phyloP scores from a whole-genome alignment of 2,797 vertebrate species.

The Passerculus sandwichensis region DNA sequence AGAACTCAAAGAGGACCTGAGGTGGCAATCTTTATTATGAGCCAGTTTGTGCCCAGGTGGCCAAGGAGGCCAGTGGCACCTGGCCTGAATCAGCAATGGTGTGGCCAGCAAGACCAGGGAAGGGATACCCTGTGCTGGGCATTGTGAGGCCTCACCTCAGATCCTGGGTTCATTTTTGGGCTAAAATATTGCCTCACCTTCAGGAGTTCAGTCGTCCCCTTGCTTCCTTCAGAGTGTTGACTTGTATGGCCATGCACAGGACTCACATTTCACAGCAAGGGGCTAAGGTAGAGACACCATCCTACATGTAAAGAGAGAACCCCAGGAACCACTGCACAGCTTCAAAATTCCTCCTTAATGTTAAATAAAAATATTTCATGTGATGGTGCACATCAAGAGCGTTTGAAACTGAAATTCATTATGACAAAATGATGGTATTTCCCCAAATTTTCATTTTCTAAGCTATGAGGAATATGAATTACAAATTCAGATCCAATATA shows the following conservation, averaged over 20 bases:
- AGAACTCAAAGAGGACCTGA: not conserved
- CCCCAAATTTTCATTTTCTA: not conserved
- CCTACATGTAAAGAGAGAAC: not conserved
- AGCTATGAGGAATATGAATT: not conserved
- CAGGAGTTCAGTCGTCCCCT: not conserved
- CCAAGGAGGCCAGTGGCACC: not conserved
- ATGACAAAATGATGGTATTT: not conserved
- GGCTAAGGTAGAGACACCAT: not conserved
- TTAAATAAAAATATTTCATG: not conserved
- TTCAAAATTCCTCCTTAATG: not conserved
- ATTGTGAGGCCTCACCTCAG: not conserved
- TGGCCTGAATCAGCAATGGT: not conserved
- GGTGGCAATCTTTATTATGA: not conserved
- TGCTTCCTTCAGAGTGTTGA: not conserved
- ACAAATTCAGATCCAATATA: not conserved
- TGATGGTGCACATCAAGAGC: not conserved
- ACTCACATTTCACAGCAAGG: not conserved
- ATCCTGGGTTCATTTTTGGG: not conserved
- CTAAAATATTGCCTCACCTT: not conserved
- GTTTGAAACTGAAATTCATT: not conserved
- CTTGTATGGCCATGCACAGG: not conserved
- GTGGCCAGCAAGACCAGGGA: not conserved
- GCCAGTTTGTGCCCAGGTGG: not conserved
- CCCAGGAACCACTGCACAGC: not conserved
- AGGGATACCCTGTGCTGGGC: not conserved